Evolutionary conservation across 2,888 invertebrate genomes (phyloP).

Genomic region (Abrostola tripartita): DNA sequence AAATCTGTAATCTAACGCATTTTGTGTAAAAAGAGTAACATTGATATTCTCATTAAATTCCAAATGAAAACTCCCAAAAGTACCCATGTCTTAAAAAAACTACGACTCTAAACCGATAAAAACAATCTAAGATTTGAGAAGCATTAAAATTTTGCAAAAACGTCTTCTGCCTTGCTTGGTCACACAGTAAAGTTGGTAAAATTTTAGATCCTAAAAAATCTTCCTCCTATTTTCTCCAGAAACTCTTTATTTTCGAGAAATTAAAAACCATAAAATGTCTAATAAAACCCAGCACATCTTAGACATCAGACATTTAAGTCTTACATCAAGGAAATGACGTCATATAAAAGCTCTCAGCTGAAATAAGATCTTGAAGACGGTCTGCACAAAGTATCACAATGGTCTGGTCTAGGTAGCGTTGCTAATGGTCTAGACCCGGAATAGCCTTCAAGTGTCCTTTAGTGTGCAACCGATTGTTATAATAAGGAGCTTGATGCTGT

Average conservation of each 20-base stretch:
- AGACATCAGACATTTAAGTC: slow-evolving; percentile 5
- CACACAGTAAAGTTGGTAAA: not conserved
- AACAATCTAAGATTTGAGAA: too few species aligned
- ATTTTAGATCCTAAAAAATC: not conserved
- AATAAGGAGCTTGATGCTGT: slow-evolving; percentile 14
- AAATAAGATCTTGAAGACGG: slow-evolving; percentile 18
- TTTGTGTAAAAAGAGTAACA: too few species aligned
- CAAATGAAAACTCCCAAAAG: too few species aligned
- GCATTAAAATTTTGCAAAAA: too few species aligned
- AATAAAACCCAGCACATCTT: not conserved
- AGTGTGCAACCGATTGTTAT: slow-evolving; percentile 12
- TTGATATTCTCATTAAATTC: too few species aligned
- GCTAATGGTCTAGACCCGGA: slow-evolving; percentile 10
- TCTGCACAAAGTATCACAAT: slow-evolving; percentile 14
- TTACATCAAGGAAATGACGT: slow-evolving; percentile 27
- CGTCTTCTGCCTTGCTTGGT: too few species aligned
- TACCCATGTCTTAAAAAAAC: too few species aligned
- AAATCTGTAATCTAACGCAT: not conserved
- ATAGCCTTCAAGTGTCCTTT: slow-evolving; percentile 13
- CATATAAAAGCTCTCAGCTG: slow-evolving; percentile 6
- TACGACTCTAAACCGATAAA: too few species aligned
- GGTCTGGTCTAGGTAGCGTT: slow-evolving; percentile 4
- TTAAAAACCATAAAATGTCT: slow-evolving; percentile 2
- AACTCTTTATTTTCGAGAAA: not conserved
- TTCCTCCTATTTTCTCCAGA: not conserved